These are phyloP conservation scores for Chiloscyllium punctatum DNA, from an alignment of 2,797 vertebrate genomes.

Conservation along the genomic window DNA sequence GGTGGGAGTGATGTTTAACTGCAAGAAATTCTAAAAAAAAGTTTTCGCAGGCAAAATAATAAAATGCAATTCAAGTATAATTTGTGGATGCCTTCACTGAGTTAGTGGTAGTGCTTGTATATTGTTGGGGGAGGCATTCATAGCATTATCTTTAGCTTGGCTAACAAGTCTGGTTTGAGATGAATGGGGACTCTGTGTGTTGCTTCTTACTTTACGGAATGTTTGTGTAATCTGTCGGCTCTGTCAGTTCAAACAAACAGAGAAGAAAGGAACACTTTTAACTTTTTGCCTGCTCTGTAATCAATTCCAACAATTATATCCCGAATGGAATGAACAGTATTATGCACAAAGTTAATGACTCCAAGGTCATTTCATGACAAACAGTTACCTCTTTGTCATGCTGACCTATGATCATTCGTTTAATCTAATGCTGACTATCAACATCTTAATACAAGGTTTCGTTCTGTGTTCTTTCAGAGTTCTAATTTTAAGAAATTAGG, in stretches of 20 bases:
- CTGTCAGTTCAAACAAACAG: neutral
- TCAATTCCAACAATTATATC: neutral
- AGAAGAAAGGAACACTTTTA: neutral
- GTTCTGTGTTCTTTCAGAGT: neutral
- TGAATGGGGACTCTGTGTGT: neutral
- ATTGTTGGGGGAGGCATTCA: neutral
- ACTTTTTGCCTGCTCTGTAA: neutral
- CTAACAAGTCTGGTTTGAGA: neutral
- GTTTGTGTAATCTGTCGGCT: neutral
- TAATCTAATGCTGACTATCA: neutral
- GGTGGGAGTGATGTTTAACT: neutral
- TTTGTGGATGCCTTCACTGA: neutral
- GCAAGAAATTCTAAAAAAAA: neutral
- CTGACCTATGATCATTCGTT: neutral
- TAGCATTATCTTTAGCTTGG: neutral
- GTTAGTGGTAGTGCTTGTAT: neutral
- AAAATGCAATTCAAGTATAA: neutral
- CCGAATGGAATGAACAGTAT: neutral
- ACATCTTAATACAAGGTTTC: neutral
- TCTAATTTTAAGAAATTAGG: neutral
- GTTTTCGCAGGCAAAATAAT: neutral
- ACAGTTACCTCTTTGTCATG: neutral
- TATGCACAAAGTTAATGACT: neutral
- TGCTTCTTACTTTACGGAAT: neutral
- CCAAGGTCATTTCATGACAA: neutral